Evolutionary conservation across 2,888 invertebrate species (phyloP), one percentile per base, ranked within the genome.

Genomic region (Drosophila setosimentum): DNA sequence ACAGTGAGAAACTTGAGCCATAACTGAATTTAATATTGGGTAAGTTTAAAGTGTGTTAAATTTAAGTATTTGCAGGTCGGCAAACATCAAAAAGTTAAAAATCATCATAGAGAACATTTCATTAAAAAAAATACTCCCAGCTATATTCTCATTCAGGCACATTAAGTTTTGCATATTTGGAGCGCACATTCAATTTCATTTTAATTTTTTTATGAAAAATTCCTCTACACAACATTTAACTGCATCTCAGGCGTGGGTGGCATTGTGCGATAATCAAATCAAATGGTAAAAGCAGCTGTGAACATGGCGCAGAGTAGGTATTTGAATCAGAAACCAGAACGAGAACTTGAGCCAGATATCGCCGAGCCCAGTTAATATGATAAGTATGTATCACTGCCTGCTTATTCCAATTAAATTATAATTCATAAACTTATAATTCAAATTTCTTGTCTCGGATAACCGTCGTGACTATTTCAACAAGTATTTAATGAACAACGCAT

Each of bases 131-230:
- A 27, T 4, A 27, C 30, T 18, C 5, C 3, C 13, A 40, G 37
- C 33, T 40, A 40, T 24, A 73, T 42, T n/a, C 32, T 32, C 35
- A 51, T 62, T 71, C 54, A 33, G 50, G 37, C 53, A 63, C 54
- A 62, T 65, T 65, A 21, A 29, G 10, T 24, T 71, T 42, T 18
- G 45, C 73, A 50, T 64, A 70, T 68, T 64, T 68, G 21, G 16
- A 35, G 40, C 27, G 40, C 59, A 63, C 64, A 55, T 60, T 27
- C 16, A 42, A 58, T 62, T 74, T 37, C 18, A 54, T 50, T 61
- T 68, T 30, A 37, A 18, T 33, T 18, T 49, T 61, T 54, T 35
- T 35, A 87, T 87, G 65, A 55, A 67, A 73, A 85, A 83, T 85
- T 82, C 70, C 58, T 48, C 11, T 61, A 45, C 64, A 83, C 37